Evolutionary conservation across 2,888 invertebrate genomes (phyloP), one percentile per base, ranked within the genome.

Genomic region (Sepioteuthis lessoniana): DNA sequence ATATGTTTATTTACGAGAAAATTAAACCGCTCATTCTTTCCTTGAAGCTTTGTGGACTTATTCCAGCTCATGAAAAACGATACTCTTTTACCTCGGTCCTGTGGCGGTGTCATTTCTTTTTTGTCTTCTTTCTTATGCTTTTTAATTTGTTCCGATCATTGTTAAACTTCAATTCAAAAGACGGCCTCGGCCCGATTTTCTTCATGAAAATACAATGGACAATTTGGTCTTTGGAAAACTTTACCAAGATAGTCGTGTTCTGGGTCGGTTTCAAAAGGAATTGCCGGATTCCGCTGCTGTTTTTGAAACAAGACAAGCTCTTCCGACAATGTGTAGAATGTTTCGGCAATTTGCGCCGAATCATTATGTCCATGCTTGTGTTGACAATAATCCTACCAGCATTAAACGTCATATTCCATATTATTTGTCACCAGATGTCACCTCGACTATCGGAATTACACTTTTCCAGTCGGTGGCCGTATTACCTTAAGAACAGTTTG

Each of bases 141-240:
- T 25, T 55, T 25, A 55, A 55, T 7, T 55, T 25, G 21, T 25
- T 55, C 5, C 55, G 55, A 25, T 55, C 55, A 55, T 55, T 55
- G 4, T 25, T 21, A 25, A 55, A 25, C 55, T 55, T 55, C 55
- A 25, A 55, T 55, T 25, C 7, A 55, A 55, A 55, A 25, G 55
- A 55, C 25, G 55, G 55, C 0, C 25, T 55, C 25, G 55, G 55
- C 3, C 55, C 55, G 21, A 25, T 55, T 25, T 94, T 95, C 42
- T 94, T 95, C 91, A 94, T 95, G 93, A 94, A 95, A 94, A 90
- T 95, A 10, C 94, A 94, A 37, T 90, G 91, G 38, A 37, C 93
- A 46, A 94, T 95, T 46, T 94, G 94, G 94, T 94, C 90, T 25
- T 16, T 94, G 21, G 94, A 94, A 94, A 90, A 91, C 37, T 19